Evolutionary conservation across 2,888 invertebrate species (phyloP).

Genomic region (Celastrina argiolus): DNA sequence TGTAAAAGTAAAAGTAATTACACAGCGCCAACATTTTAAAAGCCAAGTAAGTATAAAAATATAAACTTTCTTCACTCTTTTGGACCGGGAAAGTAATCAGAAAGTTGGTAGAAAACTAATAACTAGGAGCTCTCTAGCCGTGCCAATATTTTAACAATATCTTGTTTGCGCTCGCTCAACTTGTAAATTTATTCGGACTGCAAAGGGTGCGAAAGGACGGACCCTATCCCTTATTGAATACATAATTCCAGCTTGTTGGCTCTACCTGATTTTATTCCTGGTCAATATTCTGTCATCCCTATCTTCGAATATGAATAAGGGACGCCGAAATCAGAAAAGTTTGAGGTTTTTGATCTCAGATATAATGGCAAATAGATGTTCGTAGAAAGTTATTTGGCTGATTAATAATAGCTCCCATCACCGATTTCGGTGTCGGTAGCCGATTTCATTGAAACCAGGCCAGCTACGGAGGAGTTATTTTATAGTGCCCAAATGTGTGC

Average conservation of each 20-base stretch:
- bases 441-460: no score
- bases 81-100: background rate
- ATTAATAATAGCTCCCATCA: no score
- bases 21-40: background rate
- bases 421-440: no score
- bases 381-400: no score
- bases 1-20: background rate
- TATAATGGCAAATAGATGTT: background rate
- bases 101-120: background rate
- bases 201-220: background rate
- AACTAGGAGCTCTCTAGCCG: background rate
- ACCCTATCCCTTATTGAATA: constrained; percentile 3
- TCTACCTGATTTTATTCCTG: constrained; percentile 1
- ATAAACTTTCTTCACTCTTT: background rate
- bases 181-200: constrained; percentile 2
- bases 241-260: background rate
- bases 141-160: constrained; percentile 11
- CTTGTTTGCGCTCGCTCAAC: background rate
- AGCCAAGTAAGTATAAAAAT: background rate
- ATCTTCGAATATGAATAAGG: background rate
- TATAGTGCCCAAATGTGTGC: no score
- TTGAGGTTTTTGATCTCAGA: background rate
- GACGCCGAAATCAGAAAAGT: background rate
- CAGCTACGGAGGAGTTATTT: no score
- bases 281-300: background rate